These are phyloP conservation scores for Megalurothrips usitatus DNA, from an alignment of 2,888 invertebrate species.

Conservation along the genomic window DNA sequence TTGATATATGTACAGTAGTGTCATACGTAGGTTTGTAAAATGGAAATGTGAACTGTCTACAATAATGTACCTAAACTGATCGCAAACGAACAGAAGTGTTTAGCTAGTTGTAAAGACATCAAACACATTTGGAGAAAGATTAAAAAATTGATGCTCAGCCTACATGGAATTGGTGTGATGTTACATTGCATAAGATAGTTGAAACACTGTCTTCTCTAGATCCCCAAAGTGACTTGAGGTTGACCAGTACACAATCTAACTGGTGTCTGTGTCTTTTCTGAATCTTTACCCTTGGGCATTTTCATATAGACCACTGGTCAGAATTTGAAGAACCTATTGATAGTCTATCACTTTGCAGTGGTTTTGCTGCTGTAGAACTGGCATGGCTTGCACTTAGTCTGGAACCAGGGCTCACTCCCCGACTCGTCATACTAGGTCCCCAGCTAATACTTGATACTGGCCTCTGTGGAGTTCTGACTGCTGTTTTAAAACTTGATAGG, in stretches of 20 bases:
- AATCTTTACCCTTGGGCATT: neutral
- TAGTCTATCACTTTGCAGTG: neutral
- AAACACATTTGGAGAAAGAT: neutral
- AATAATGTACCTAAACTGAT: neutral
- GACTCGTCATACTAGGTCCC: neutral
- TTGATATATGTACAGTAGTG: slow-evolving; percentile 9
- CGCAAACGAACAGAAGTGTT: neutral
- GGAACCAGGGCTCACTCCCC: neutral
- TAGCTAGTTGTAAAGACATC: neutral
- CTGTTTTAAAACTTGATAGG: neutral
- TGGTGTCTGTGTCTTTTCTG: neutral
- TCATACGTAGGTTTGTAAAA: neutral
- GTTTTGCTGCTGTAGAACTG: neutral
- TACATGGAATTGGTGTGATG: too few species aligned
- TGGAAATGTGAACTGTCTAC: too few species aligned
- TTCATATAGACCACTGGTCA: neutral
- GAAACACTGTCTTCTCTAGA: too few species aligned
- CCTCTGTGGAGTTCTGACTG: neutral
- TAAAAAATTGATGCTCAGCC: too few species aligned
- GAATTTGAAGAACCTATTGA: neutral
- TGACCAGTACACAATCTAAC: too few species aligned
- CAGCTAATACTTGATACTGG: neutral
- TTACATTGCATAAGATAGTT: neutral
- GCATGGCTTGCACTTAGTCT: neutral
- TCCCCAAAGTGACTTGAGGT: too few species aligned